Evolutionary conservation across 2,797 vertebrate species (phyloP).

Genomic region (Muscicapa striata): DNA sequence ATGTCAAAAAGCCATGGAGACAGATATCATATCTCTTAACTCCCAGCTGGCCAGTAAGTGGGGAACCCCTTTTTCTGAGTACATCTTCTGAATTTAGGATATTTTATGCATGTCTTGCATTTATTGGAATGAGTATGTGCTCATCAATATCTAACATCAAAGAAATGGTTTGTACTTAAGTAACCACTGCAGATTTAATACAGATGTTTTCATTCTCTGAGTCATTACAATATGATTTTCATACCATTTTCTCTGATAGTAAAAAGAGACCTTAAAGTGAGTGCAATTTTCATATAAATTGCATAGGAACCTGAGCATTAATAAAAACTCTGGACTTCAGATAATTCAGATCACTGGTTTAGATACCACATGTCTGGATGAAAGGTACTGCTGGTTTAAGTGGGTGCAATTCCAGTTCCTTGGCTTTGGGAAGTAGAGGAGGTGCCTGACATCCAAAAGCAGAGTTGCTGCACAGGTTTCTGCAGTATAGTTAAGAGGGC

Average conservation of each 20-base stretch:
- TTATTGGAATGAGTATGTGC: not conserved
- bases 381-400: not conserved
- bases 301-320: not conserved
- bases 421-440: not conserved
- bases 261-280: not conserved
- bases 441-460: not conserved
- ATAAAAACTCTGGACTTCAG: not conserved
- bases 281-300: slow-evolving; percentile 10
- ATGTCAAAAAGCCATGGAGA: slow-evolving; percentile 2
- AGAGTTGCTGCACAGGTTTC: not conserved
- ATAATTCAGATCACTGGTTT: not conserved
- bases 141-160: slow-evolving; percentile 37
- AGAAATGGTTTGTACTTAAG: slow-evolving; percentile 11
- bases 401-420: not conserved
- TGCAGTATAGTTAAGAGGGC: not conserved
- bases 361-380: not conserved
- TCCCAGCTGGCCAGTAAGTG: not conserved
- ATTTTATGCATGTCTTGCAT: slow-evolving; percentile 2
- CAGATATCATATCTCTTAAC: not conserved
- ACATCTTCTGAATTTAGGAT: not conserved
- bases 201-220: slow-evolving; percentile 39
- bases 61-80: slow-evolving; percentile 3
- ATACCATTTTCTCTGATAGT: not conserved
- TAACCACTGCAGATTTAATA: slow-evolving; percentile 9
- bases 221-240: slow-evolving; percentile 9